Conservation (phyloP, 2,888 invertebrate genomes). For the Eustalomyia histrio region DNA sequence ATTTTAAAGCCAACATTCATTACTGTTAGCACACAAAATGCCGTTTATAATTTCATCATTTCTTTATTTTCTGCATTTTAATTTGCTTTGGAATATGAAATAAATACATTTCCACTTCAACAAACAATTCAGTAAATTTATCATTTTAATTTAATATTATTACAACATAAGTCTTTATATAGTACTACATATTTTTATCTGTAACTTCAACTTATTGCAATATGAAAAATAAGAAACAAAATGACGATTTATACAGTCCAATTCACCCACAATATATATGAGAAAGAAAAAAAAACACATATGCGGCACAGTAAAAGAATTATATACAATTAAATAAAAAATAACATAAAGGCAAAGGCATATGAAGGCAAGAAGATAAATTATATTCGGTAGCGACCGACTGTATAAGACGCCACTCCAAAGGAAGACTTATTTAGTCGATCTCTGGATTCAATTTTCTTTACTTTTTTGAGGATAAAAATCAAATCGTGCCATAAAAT, state of each 20-base stretch:
- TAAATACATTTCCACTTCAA: slow-evolving; percentile 24
- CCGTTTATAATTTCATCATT: too few species aligned
- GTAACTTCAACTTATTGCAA: not conserved
- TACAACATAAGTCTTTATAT: slow-evolving; percentile 14
- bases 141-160: slow-evolving; percentile 33
- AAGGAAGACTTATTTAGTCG: too few species aligned
- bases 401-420: too few species aligned
- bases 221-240: not conserved
- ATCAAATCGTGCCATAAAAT: too few species aligned
- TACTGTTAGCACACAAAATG: too few species aligned
- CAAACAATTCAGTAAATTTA: slow-evolving; percentile 36
- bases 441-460: too few species aligned
- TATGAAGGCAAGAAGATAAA: not conserved
- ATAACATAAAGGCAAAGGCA: not conserved
- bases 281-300: too few species aligned
- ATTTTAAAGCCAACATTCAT: too few species aligned
- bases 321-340: slow-evolving; percentile 1
- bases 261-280: slow-evolving; percentile 21
- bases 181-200: slow-evolving; percentile 12
- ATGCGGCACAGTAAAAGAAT: not conserved
- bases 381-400: not conserved
- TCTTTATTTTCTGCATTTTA: too few species aligned
- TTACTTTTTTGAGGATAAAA: too few species aligned
- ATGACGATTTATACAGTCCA: slow-evolving; percentile 40
- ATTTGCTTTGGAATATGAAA: too few species aligned